These are phyloP conservation scores for Bimastos eiseni DNA, from an alignment of 2,888 invertebrate genomes.

Conservation along the genomic window DNA sequence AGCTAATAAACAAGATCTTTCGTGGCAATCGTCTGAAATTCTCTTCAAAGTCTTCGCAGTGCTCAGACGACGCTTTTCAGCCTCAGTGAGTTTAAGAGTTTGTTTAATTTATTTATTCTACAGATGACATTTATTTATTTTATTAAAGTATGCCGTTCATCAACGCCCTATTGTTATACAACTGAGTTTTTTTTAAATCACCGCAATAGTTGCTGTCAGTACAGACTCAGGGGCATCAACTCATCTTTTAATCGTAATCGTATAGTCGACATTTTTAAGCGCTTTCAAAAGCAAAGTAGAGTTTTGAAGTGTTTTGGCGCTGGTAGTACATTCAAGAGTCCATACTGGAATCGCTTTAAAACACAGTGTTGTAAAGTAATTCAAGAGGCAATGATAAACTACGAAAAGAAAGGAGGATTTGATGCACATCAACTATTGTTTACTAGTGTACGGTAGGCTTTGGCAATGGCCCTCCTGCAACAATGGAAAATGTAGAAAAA, in stretches of 20 bases:
- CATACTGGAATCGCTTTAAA: too few relatives aligned
- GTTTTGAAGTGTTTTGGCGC: not conserved
- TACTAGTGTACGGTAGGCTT: not conserved
- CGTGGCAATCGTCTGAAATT: not conserved
- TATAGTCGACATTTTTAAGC: too few relatives aligned
- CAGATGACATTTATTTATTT: too few relatives aligned
- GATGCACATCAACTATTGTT: not conserved
- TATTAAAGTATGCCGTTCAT: not conserved
- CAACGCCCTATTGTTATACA: not conserved
- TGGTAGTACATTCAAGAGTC: not conserved
- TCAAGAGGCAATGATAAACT: too few relatives aligned
- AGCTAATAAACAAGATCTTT: not conserved
- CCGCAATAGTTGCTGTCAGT: not conserved
- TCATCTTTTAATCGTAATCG: too few relatives aligned
- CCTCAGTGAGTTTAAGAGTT: slow-evolving; percentile 9
- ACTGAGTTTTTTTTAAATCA: not conserved
- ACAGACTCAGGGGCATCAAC: not conserved
- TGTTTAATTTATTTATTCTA: not conserved
- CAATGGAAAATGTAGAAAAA: not conserved
- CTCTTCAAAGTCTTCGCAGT: not conserved
- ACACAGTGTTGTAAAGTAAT: too few relatives aligned
- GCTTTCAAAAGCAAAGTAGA: not conserved
- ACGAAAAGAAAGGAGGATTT: not conserved
- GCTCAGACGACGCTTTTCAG: not conserved
- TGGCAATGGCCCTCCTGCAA: not conserved